These are phyloP conservation scores for Etheostoma perlongum DNA, from an alignment of 2,797 vertebrate species.

Conservation along the genomic window DNA sequence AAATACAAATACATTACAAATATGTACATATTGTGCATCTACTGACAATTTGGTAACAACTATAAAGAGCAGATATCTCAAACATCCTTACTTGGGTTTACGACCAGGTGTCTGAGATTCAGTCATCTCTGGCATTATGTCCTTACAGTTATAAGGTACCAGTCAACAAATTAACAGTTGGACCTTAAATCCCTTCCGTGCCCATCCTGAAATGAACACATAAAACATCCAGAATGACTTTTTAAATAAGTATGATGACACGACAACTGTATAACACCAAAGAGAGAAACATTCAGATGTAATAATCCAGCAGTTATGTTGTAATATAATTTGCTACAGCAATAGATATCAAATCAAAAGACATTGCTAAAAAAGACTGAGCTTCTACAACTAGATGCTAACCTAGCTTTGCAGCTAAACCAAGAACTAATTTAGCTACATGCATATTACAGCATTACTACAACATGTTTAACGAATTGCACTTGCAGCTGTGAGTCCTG, in stretches of 20 bases:
- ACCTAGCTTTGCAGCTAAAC: conserved; percentile 57
- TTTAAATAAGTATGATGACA: conserved; percentile 3
- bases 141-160: conserved; percentile 73
- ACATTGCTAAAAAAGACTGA: conserved; percentile 9
- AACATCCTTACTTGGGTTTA: conserved; percentile 89
- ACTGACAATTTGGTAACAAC: not conserved
- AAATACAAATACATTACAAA: conserved; percentile 22
- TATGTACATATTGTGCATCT: not conserved
- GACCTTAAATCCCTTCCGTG: conserved; percentile 60
- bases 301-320: not conserved
- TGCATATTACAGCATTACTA: conserved; percentile 16
- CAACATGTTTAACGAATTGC: not conserved
- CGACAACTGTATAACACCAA: not conserved
- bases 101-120: conserved; percentile 92
- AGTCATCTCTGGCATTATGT: conserved; percentile 98
- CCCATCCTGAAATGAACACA: conserved; percentile 60
- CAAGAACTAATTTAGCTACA: conserved; percentile 23
- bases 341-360: not conserved
- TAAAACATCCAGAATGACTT: not conserved
- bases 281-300: too few species aligned
- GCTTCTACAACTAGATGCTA: conserved; percentile 48
- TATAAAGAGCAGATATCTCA: not conserved
- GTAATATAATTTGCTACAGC: not conserved
- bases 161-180: conserved; percentile 71
- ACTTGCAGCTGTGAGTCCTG: not conserved